Evolutionary conservation across 2,888 invertebrate species (phyloP), one percentile per base, ranked within the genome.

Genomic region (Drosophila vallismaia): DNA sequence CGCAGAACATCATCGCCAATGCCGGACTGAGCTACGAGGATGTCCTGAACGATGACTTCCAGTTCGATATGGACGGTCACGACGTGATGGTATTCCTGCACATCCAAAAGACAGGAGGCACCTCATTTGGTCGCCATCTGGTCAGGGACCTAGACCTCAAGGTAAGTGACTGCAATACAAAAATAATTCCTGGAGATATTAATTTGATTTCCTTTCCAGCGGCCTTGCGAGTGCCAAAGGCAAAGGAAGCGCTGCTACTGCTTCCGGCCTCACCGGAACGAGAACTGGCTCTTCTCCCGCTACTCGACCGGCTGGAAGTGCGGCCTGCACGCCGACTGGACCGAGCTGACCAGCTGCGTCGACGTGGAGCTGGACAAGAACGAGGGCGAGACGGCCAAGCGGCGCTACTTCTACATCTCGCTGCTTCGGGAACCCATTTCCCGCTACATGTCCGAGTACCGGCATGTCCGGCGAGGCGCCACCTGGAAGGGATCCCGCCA

Each of bases 51-150:
- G 96, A 96, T 90, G 96, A 95, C 92, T 96, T 96, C 92, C 94
- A 95, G 88, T 97, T 97, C 92, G 96, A 97, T 92, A 96, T 97
- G 92, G 95, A 96, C 90, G 96, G 96, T 9, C 96, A 97, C 89
- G 99, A 99, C 93, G 99, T 99, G 60, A 96, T 99, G 94, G 99
- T 99, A 95, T 99, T 94, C 93, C 89, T 99, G 79, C 99, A 99
- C 92, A 99, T 99, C 92, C 99, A 99, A 92, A 99, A 99, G 93
- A 99, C 99, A 55, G 99, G 99, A 58, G 99, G 99, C 29, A 99
- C 99, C 42, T 95, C 97, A 6, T 99, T 99, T 91, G 99, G 99
- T 57, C 95, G 96, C 90, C 98, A 99, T 92, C 94, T 99, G 82
- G 99, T 99, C 63, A 96, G 96, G 92, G 97, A 99, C 93, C 93